Evolutionary conservation across 2,888 invertebrate species (phyloP).

Genomic region (Podabrus alpinus): DNA sequence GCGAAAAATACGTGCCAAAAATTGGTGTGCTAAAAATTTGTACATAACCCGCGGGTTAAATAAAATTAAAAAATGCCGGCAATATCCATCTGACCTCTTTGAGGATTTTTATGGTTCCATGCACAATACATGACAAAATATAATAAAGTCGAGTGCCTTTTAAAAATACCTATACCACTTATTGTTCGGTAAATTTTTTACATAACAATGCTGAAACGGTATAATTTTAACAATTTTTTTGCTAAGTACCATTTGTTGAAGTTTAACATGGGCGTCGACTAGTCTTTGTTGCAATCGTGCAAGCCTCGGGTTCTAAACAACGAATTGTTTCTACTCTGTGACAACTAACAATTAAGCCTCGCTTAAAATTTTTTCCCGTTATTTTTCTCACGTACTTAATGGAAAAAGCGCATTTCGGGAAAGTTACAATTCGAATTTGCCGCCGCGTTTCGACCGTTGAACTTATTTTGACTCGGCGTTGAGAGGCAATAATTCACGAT

Average conservation of each 20-base stretch:
- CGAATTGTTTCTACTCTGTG: conserved; percentile 30
- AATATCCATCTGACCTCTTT: not conserved
- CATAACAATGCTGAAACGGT: not conserved
- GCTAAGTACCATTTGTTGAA: conserved; percentile 4
- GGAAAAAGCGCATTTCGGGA: not conserved
- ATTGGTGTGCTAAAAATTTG: not conserved
- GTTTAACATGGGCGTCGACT: conserved; percentile 28
- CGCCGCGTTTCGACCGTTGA: conserved; percentile 18
- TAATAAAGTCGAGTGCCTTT: not conserved
- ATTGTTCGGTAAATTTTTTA: not conserved
- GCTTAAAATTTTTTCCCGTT: conserved; percentile 31
- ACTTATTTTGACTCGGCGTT: conserved; percentile 22
- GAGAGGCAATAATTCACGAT: conserved; percentile 28
- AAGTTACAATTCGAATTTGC: not conserved
- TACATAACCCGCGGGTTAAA: not conserved
- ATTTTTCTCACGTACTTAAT: conserved; percentile 26
- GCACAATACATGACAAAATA: not conserved
- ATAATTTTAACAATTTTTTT: not conserved
- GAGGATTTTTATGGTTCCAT: not conserved
- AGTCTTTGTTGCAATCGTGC: conserved; percentile 32
- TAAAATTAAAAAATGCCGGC: not conserved
- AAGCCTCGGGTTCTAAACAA: conserved; percentile 30
- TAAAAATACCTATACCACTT: not conserved
- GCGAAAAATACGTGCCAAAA: not conserved
- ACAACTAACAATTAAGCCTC: conserved; percentile 33